phyloP scores from a whole-genome alignment of 1,140 invertebrate genomes.

The Lethrus apterus region DNA sequence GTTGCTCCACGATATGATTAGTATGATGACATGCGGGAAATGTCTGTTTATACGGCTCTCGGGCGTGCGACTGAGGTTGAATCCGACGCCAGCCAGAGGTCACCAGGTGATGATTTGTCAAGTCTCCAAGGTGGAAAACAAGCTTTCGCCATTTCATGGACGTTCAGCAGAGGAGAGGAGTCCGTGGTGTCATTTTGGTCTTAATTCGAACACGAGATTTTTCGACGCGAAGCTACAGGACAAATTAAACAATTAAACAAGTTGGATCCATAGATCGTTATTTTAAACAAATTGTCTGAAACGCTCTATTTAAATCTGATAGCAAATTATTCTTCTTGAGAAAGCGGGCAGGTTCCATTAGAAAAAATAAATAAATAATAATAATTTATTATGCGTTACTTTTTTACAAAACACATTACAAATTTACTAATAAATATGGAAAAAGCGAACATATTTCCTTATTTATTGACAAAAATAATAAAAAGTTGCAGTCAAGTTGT shows the following conservation, averaged over 20 bases:
- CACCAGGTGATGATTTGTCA: constrained; percentile 40
- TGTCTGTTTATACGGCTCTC: constrained; percentile 31
- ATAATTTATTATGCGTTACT: too few relatives aligned
- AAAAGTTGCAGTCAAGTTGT: too few relatives aligned
- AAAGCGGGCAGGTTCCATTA: too few relatives aligned
- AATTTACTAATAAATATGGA: too few relatives aligned
- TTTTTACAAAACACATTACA: too few relatives aligned
- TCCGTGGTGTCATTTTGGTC: constrained; percentile 20
- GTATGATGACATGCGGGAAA: constrained; percentile 32
- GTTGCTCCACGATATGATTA: constrained; percentile 19
- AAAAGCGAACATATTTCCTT: too few relatives aligned
- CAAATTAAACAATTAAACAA: constrained; percentile 23
- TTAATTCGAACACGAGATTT: constrained; percentile 21
- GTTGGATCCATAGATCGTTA: constrained; percentile 13
- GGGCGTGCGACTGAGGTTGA: constrained; percentile 27
- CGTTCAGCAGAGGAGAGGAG: constrained; percentile 21
- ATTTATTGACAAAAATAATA: too few relatives aligned
- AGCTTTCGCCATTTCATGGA: constrained; percentile 35
- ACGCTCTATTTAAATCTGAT: background rate
- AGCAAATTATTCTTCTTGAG: background rate
- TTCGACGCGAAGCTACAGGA: constrained; percentile 16
- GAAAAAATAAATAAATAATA: too few relatives aligned
- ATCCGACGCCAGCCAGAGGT: constrained; percentile 31
- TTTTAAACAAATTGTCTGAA: background rate
- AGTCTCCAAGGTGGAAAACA: constrained; percentile 37